phyloP scores from a whole-genome alignment of 2,888 invertebrate genomes.

The Cephus runcator region DNA sequence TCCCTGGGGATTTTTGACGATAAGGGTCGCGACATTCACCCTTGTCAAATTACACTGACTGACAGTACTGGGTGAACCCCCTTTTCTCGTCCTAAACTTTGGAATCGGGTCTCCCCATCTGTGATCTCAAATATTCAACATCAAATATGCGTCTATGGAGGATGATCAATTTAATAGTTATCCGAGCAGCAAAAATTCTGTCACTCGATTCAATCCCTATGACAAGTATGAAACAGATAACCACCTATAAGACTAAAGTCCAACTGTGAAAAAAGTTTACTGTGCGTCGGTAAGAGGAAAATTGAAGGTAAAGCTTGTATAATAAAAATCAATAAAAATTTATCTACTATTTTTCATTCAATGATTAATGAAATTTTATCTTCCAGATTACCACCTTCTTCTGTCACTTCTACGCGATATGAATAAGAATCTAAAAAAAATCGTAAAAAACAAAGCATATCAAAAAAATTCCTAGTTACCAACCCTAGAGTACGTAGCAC shows the following conservation, averaged over 20 bases:
- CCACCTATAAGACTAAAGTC: neutral
- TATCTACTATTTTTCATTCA: neutral
- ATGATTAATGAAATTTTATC: neutral
- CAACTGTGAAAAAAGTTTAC: neutral
- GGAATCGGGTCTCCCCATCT: neutral
- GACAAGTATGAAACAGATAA: neutral
- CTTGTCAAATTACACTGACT: neutral
- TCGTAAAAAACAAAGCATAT: neutral
- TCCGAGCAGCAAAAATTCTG: neutral
- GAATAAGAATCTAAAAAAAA: neutral
- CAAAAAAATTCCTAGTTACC: neutral
- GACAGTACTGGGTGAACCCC: neutral
- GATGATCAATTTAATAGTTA: neutral
- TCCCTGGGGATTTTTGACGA: neutral
- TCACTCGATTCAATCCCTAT: neutral
- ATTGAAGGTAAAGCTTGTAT: neutral
- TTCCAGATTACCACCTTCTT: neutral
- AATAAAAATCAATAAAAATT: neutral
- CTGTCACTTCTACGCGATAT: neutral
- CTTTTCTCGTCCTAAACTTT: neutral
- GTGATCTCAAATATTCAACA: neutral
- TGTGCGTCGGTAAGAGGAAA: neutral
- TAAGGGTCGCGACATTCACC: slow-evolving; percentile 6
- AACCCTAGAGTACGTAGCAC: neutral
- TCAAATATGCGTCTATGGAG: no score